Evolutionary conservation across 2,888 invertebrate species (phyloP).

Genomic region (Trichogramma dendrolimi): DNA sequence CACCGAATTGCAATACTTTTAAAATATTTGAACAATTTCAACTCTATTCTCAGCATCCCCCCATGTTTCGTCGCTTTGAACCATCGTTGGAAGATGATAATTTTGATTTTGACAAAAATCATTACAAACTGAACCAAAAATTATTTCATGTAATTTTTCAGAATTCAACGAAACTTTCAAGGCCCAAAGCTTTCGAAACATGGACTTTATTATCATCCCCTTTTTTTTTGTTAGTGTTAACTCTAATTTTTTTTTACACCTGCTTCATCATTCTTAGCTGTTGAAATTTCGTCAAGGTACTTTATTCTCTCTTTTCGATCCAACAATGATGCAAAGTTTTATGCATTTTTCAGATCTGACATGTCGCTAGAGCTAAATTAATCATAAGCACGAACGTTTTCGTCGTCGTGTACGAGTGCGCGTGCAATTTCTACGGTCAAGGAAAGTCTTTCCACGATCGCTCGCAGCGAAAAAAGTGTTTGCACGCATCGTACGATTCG

Average conservation of each 20-base stretch:
- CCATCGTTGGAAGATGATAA: background rate
- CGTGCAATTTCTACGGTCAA: too few relatives aligned
- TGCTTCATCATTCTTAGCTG: too few relatives aligned
- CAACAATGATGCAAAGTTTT: too few relatives aligned
- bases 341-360: too few relatives aligned
- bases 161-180: background rate
- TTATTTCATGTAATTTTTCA: background rate
- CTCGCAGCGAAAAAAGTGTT: too few relatives aligned
- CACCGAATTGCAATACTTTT: too few relatives aligned
- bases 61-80: slow-evolving; percentile 16
- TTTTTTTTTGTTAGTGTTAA: slow-evolving; percentile 1
- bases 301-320: too few relatives aligned
- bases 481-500: slow-evolving; percentile 26
- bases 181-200: slow-evolving; percentile 17
- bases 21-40: background rate
- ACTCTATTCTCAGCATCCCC: slow-evolving; percentile 14
- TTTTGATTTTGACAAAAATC: background rate
- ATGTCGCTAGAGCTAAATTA: too few relatives aligned
- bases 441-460: too few relatives aligned
- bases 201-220: slow-evolving; percentile 1
- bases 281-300: too few relatives aligned
- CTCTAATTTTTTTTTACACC: background rate
- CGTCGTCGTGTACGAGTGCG: too few relatives aligned
- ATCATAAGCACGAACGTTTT: too few relatives aligned
- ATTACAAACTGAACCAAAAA: background rate